phyloP scores from a whole-genome alignment of 2,113 vertebrate species.

The Gobio gobio region DNA sequence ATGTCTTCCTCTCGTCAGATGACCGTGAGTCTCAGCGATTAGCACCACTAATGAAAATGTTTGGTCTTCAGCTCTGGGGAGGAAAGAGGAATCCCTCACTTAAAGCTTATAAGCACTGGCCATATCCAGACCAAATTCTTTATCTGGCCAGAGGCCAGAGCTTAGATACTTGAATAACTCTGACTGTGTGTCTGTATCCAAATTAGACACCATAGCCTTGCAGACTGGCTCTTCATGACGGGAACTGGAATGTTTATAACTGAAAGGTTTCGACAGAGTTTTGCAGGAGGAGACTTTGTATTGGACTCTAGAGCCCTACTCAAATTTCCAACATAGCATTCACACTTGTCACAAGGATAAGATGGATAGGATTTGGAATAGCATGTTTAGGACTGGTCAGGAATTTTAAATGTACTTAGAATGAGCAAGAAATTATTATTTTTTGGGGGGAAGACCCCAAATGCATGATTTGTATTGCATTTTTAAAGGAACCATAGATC shows the following conservation, averaged over 20 bases:
- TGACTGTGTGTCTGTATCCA: slow-evolving; percentile 23
- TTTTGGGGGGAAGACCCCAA: no score
- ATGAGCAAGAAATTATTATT: neutral
- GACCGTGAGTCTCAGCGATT: slow-evolving; percentile 53
- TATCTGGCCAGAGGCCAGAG: slow-evolving; percentile 12
- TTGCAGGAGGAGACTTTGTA: neutral
- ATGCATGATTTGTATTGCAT: neutral
- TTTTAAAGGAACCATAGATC: neutral
- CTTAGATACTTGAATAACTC: slow-evolving; percentile 29
- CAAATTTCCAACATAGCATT: slow-evolving; percentile 24
- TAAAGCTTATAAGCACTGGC: slow-evolving; percentile 43
- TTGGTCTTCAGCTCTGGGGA: slow-evolving; percentile 46
- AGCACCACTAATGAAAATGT: slow-evolving; percentile 61
- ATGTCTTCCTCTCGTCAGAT: slow-evolving; percentile 57
- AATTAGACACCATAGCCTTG: slow-evolving; percentile 33
- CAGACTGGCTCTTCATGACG: neutral
- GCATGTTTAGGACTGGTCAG: neutral
- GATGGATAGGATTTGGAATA: slow-evolving; percentile 20
- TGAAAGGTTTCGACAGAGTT: neutral
- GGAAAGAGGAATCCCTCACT: slow-evolving; percentile 36
- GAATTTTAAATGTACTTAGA: slow-evolving; percentile 2
- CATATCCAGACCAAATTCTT: slow-evolving; percentile 48
- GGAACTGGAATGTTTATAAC: slow-evolving; percentile 10
- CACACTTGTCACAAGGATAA: slow-evolving; percentile 18
- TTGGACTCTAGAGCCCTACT: slow-evolving; percentile 7